Conservation (phyloP, 2,888 invertebrate species). For the Nebria salina region DNA sequence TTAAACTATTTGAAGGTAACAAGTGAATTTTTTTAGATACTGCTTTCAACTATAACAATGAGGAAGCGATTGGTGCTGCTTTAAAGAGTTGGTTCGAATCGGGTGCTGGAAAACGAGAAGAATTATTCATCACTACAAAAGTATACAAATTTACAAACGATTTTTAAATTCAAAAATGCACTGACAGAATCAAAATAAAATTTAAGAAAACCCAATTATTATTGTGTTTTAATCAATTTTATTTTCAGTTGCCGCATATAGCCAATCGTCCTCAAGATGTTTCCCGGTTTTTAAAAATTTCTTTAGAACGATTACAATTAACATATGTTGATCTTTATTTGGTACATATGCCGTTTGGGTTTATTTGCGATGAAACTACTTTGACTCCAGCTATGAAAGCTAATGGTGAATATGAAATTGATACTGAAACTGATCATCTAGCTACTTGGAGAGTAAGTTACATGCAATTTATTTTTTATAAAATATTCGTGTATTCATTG, state of each 20-base stretch:
- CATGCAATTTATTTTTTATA: too few relatives aligned
- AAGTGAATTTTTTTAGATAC: constrained; percentile 67
- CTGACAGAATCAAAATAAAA: not conserved
- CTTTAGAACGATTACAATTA: constrained; percentile 71
- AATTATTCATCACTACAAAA: constrained; percentile 85
- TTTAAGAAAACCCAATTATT: too few relatives aligned
- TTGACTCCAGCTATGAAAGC: constrained; percentile 67
- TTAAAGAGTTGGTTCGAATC: constrained; percentile 72
- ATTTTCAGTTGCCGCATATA: constrained; percentile 73
- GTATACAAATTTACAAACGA: constrained; percentile 59
- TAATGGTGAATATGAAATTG: constrained; percentile 70
- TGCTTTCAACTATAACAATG: constrained; percentile 82
- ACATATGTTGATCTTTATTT: constrained; percentile 82
- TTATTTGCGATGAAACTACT: constrained; percentile 66
- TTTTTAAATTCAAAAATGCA: constrained; percentile 9
- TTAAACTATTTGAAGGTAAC: not conserved
- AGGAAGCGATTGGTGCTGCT: constrained; percentile 77
- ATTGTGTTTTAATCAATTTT: not conserved
- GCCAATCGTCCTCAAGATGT: constrained; percentile 76
- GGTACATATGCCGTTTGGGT: constrained; percentile 79
- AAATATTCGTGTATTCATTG: too few relatives aligned
- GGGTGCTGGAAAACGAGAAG: constrained; percentile 73
- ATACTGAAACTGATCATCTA: constrained; percentile 71
- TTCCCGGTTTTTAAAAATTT: constrained; percentile 71
- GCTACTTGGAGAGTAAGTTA: constrained; percentile 75